Percentiles rank a stretch among this genome's conserved stretches.
Conservation (phyloP, 2,113 vertebrate genomes). For the Lamprotornis superbus region DNA sequence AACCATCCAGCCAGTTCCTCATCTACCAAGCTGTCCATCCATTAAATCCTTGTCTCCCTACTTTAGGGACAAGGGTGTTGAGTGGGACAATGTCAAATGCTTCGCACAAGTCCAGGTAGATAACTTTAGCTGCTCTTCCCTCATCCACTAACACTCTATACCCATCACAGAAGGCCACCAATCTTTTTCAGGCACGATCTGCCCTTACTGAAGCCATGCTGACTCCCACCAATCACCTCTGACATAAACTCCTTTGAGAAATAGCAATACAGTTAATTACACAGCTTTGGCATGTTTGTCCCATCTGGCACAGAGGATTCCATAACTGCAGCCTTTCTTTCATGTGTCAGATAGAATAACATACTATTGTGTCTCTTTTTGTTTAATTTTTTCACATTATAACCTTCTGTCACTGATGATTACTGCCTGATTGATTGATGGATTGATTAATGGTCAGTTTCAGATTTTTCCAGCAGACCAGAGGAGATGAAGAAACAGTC, state of each 20-base stretch:
- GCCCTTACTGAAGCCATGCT: neutral
- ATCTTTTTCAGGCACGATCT: neutral
- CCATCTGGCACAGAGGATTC: neutral
- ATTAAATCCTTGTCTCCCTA: neutral
- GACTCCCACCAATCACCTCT: neutral
- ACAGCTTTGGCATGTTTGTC: neutral
- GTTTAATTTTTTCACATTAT: neutral
- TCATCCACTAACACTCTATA: neutral
- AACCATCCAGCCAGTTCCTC: neutral
- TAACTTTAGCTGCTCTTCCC: neutral
- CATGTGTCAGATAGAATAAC: neutral
- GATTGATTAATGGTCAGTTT: conserved; percentile 26
- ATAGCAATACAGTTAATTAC: neutral
- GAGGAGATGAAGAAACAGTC: neutral
- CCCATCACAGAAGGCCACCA: neutral
- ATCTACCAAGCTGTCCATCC: neutral
- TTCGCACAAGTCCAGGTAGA: neutral
- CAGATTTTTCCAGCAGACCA: neutral
- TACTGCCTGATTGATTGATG: conserved; percentile 20
- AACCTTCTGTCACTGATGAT: conserved; percentile 2
- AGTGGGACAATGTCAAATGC: neutral
- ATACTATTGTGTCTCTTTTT: neutral
- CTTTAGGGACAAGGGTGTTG: neutral
- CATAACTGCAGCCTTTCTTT: neutral
- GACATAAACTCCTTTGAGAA: neutral